A percentile compares a stretch with the other conserved stretches of the same genome.
phyloP scores from a whole-genome alignment of 1,140 invertebrate genomes.

The Aradophagus sp. region DNA sequence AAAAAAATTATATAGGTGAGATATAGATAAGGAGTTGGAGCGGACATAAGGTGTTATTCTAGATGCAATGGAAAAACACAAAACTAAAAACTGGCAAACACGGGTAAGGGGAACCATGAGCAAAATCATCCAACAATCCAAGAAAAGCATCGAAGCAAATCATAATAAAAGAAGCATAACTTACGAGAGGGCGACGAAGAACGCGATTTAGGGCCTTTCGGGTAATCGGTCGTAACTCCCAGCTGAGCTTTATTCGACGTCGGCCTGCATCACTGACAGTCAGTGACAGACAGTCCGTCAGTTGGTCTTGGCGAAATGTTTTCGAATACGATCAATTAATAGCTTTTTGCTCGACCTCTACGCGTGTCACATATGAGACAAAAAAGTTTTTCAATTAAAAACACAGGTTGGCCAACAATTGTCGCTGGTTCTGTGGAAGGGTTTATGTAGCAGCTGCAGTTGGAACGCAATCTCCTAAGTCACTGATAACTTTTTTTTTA shows the following conservation, averaged over 20 bases:
- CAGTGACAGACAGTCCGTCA: conserved; percentile 55
- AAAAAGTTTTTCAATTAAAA: no score
- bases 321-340: conserved; percentile 44
- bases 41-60: no score
- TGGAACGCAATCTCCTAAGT: no score
- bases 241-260: conserved; percentile 68
- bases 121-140: conserved; percentile 50
- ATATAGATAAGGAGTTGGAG: no score
- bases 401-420: no score
- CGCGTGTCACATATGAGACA: conserved; percentile 32
- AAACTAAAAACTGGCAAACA: conserved; percentile 16
- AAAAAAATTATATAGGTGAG: no score
- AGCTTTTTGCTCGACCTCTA: conserved; percentile 36
- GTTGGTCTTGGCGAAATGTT: conserved; percentile 57
- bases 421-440: no score
- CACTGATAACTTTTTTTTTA: no score
- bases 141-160: conserved; percentile 74
- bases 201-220: conserved; percentile 72
- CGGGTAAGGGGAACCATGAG: conserved; percentile 17
- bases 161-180: conserved; percentile 76
- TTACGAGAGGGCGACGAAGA: conserved; percentile 74
- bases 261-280: conserved; percentile 60
- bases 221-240: conserved; percentile 69
- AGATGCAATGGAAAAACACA: conserved; percentile 14
- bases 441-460: no score